Evolutionary conservation across 2,113 vertebrate genomes (phyloP).

Genomic region (Oreochromis spilurus): DNA sequence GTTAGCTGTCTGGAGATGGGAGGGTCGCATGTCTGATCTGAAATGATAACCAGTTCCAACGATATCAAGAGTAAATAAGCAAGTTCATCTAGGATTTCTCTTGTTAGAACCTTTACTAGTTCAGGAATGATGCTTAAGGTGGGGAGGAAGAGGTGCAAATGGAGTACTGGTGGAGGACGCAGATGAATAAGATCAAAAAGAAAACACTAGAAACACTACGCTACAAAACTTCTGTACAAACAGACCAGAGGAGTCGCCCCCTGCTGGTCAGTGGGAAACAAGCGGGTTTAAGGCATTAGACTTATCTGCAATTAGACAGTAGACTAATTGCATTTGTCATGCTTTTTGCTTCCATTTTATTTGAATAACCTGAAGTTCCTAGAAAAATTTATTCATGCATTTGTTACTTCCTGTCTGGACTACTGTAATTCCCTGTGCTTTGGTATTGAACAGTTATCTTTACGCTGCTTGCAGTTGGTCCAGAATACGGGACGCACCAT

Average conservation of each 20-base stretch:
- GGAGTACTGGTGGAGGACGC: not conserved
- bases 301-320: no score
- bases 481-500: not conserved
- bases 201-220: not conserved
- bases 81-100: not conserved
- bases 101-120: not conserved
- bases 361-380: not conserved
- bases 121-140: not conserved
- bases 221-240: not conserved
- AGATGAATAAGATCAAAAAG: not conserved
- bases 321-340: not conserved
- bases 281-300: not conserved
- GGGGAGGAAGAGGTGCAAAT: not conserved
- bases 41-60: not conserved
- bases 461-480: not conserved
- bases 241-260: not conserved
- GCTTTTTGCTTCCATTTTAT: not conserved
- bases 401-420: not conserved
- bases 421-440: not conserved
- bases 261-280: not conserved
- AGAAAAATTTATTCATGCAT: not conserved
- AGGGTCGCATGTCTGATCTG: not conserved
- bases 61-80: not conserved
- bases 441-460: not conserved
- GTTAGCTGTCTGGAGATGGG: not conserved